A percentile compares a stretch with the other conserved stretches of the same genome.
Conservation (phyloP, 2,888 invertebrate genomes). For the Meloe dianella region DNA sequence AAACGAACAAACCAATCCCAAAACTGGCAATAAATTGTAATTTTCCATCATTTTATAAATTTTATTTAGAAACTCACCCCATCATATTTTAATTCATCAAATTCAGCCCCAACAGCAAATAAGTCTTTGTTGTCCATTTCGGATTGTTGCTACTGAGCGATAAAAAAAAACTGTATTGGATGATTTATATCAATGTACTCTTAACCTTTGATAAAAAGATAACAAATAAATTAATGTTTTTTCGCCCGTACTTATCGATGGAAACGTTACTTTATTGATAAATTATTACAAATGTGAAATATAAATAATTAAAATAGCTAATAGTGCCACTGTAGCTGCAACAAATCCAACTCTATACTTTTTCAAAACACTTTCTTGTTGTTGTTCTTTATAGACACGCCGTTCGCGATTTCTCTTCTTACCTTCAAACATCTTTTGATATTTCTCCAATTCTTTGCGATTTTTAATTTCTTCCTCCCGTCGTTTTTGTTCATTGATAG, state of each 20-base stretch:
- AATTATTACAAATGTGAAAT: conserved; percentile 2
- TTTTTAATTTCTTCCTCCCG: conserved; percentile 72
- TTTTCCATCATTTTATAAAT: background rate
- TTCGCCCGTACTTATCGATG: background rate
- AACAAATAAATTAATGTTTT: background rate
- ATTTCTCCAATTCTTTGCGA: conserved; percentile 75
- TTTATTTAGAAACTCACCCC: conserved; percentile 46
- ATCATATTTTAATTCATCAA: conserved; percentile 49
- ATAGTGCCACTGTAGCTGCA: background rate
- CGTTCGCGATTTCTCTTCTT: conserved; percentile 67
- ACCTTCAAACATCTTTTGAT: conserved; percentile 74
- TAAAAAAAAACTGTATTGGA: background rate
- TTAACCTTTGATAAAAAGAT: conserved; percentile 11
- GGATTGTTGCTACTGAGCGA: background rate
- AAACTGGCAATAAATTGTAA: conserved; percentile 59
- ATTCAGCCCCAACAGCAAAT: conserved; percentile 50
- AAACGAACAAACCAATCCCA: conserved; percentile 68
- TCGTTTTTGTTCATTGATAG: conserved; percentile 65
- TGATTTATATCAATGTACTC: background rate
- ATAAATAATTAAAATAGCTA: background rate
- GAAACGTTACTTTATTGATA: background rate
- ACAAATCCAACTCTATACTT: conserved; percentile 60
- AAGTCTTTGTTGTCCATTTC: conserved; percentile 46
- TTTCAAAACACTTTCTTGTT: conserved; percentile 52
- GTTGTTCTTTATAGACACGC: conserved; percentile 56